Conservation (phyloP, 2,888 invertebrate genomes). For the Epistrophe grossulariae region DNA sequence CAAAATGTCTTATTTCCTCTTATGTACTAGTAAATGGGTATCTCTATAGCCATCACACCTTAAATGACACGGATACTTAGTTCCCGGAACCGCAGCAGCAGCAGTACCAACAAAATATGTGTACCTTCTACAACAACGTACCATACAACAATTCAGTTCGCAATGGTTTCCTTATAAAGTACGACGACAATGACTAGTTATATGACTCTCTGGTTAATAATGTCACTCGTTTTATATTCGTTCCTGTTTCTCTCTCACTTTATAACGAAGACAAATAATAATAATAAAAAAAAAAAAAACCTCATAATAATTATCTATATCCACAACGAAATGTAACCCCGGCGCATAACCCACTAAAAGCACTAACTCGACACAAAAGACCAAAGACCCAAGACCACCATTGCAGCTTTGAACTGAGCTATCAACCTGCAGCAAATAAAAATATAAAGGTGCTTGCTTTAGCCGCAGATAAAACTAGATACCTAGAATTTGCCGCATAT, state of each 20-base stretch:
- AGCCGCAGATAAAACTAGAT: slow-evolving; percentile 58
- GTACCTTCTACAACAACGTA: background rate
- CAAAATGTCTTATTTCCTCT: slow-evolving; percentile 21
- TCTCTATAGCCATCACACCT: slow-evolving; percentile 29
- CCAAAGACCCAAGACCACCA: slow-evolving; percentile 48
- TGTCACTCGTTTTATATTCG: slow-evolving; percentile 51
- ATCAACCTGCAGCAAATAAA: slow-evolving; percentile 54
- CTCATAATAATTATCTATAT: slow-evolving; percentile 62
- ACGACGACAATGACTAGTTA: slow-evolving; percentile 22
- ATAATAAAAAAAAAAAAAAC: slow-evolving; percentile 14
- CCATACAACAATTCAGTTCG: slow-evolving; percentile 14
- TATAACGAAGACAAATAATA: slow-evolving; percentile 1
- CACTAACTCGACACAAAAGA: slow-evolving; percentile 48
- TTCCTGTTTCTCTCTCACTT: slow-evolving; percentile 37
- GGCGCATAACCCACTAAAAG: slow-evolving; percentile 53
- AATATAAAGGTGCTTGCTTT: slow-evolving; percentile 57
- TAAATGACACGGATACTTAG: slow-evolving; percentile 38
- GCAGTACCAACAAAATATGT: slow-evolving; percentile 24
- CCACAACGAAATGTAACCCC: slow-evolving; percentile 51
- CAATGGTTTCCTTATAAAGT: slow-evolving; percentile 37
- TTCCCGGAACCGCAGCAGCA: slow-evolving; percentile 40
- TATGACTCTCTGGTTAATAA: slow-evolving; percentile 46
- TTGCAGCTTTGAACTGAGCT: slow-evolving; percentile 60
- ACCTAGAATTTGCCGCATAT: slow-evolving; percentile 34
- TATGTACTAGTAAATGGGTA: background rate